A percentile compares a stretch with the other conserved stretches of the same genome.
These are phyloP conservation scores for Papilio xuthus DNA, from an alignment of 1,140 invertebrate genomes.

Conservation along the genomic window DNA sequence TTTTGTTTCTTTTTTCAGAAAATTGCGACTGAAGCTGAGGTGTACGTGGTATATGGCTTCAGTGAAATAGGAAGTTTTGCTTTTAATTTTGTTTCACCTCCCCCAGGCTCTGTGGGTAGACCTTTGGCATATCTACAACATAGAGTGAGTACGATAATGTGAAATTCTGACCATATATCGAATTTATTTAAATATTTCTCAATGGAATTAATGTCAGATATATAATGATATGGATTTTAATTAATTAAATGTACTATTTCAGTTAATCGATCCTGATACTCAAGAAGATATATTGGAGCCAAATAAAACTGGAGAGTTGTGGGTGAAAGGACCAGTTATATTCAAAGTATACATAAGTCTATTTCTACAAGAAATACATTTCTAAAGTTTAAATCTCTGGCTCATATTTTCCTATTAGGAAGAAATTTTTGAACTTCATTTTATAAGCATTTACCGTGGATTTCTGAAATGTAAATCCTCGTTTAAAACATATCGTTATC, in stretches of 20 bases:
- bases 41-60: constrained; percentile 7
- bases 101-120: constrained; percentile 28
- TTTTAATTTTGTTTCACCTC: constrained; percentile 5
- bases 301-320: constrained; percentile 53
- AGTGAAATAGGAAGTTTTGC: constrained; percentile 7
- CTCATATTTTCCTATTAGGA: too few species aligned
- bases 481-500: too few species aligned
- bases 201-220: not conserved
- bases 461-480: too few species aligned
- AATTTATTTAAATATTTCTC: not conserved
- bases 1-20: not conserved
- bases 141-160: constrained; percentile 28
- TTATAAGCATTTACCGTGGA: not conserved
- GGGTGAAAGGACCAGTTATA: constrained; percentile 50
- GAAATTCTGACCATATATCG: not conserved
- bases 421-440: not conserved
- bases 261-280: constrained; percentile 52
- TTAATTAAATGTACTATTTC: constrained; percentile 26
- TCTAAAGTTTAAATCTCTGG: too few species aligned
- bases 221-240: not conserved
- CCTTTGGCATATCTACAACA: constrained; percentile 18
- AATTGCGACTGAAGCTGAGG: not conserved
- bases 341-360: constrained; percentile 52
- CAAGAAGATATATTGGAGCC: constrained; percentile 48
- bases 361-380: not conserved